Conservation (phyloP, 2,797 vertebrate species). For the Hyperoplus immaculatus region DNA sequence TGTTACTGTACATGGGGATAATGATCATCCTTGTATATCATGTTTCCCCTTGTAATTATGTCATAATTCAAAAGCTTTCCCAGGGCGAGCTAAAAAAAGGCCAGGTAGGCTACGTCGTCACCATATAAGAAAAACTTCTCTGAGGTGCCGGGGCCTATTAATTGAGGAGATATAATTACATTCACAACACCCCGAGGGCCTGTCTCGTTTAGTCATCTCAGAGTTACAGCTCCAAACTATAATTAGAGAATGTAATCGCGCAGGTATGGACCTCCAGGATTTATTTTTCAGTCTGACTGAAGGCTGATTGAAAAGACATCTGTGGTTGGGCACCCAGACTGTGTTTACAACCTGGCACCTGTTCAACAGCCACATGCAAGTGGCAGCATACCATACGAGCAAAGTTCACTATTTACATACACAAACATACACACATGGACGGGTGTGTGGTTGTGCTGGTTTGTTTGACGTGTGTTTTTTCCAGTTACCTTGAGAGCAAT, state of each 20-base stretch:
- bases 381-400: constrained; percentile 42
- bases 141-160: constrained; percentile 72
- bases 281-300: constrained; percentile 76
- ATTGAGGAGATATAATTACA: constrained; percentile 83
- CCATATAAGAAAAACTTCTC: constrained; percentile 71
- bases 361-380: constrained; percentile 70
- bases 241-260: constrained; percentile 81
- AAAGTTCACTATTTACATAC: constrained; percentile 57
- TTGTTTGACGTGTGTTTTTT: constrained; percentile 49
- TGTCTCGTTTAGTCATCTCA: constrained; percentile 72
- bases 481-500: constrained; percentile 43
- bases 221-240: constrained; percentile 75
- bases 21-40: constrained; percentile 77
- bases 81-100: constrained; percentile 64
- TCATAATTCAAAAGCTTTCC: constrained; percentile 80
- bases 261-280: constrained; percentile 81
- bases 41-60: constrained; percentile 82
- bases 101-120: constrained; percentile 64
- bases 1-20: constrained; percentile 68
- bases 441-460: constrained; percentile 35
- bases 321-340: constrained; percentile 63
- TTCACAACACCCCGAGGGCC: constrained; percentile 75
- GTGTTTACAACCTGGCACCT: constrained; percentile 74
- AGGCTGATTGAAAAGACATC: constrained; percentile 73
- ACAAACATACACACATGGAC: constrained; percentile 43